Conservation (phyloP, 2,888 invertebrate species). For the Cybosia mesomella region DNA sequence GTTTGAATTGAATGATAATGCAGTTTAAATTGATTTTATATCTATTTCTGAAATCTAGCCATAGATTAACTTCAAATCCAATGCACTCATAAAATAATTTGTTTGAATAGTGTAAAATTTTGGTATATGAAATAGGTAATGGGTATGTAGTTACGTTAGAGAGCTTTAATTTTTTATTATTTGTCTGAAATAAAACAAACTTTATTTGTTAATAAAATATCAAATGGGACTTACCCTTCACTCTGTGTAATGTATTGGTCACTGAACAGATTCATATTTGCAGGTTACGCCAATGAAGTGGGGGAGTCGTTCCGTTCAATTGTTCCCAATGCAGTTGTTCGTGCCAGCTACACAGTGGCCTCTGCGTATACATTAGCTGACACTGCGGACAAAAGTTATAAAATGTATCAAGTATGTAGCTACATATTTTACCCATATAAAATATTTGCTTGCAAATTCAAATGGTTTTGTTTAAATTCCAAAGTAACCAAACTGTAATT, state of each 20-base stretch:
- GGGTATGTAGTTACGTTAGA: too few relatives aligned
- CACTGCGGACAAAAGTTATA: constrained; percentile 91
- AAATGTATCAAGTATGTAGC: constrained; percentile 86
- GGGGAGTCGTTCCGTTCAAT: constrained; percentile 97
- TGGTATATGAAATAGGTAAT: too few relatives aligned
- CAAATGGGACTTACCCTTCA: constrained; percentile 67
- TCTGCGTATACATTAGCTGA: constrained; percentile 95
- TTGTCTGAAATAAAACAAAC: background rate
- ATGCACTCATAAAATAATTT: too few relatives aligned
- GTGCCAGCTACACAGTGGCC: constrained; percentile 92
- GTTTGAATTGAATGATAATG: too few relatives aligned
- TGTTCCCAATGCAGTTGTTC: constrained; percentile 90
- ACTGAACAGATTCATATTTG: constrained; percentile 78
- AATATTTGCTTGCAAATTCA: too few relatives aligned
- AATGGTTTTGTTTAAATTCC: too few relatives aligned
- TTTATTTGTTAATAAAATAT: background rate
- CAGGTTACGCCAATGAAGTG: constrained; percentile 98
- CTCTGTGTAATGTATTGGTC: constrained; percentile 79
- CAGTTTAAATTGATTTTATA: too few relatives aligned
- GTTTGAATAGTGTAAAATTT: too few relatives aligned
- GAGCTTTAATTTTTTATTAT: background rate
- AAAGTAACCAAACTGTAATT: too few relatives aligned
- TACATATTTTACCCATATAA: background rate
- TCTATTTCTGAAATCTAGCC: too few relatives aligned
- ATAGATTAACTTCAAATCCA: too few relatives aligned